Conservation (phyloP, 2,797 vertebrate species). For the Ctenopoma multispine region DNA sequence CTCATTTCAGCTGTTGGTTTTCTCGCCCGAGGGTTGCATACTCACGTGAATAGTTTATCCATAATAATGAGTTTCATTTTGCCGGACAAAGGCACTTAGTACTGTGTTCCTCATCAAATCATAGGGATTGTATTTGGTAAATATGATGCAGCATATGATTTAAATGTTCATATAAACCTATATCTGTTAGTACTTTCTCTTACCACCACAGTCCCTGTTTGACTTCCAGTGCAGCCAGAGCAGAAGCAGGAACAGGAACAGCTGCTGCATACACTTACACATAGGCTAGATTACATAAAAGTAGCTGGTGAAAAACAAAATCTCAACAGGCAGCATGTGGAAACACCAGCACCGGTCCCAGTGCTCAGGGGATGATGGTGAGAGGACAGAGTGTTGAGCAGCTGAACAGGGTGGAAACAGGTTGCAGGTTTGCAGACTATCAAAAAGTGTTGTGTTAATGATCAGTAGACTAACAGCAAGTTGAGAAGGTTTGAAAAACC, state of each 20-base stretch:
- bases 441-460: constrained; percentile 16
- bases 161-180: constrained; percentile 3
- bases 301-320: constrained; percentile 80
- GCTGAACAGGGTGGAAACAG: constrained; percentile 36
- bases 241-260: constrained; percentile 58
- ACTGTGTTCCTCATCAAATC: constrained; percentile 8
- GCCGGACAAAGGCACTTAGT: constrained; percentile 1
- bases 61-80: constrained; percentile 19
- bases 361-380: constrained; percentile 11
- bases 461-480: constrained; percentile 12
- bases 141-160: constrained; percentile 4
- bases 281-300: constrained; percentile 76
- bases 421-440: constrained; percentile 31
- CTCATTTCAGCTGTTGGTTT: constrained; percentile 14
- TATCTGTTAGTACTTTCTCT: constrained; percentile 6
- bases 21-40: constrained; percentile 13
- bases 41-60: constrained; percentile 15
- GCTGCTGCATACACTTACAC: constrained; percentile 78
- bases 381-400: constrained; percentile 33
- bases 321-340: constrained; percentile 86
- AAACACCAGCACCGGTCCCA: constrained; percentile 61
- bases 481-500: not conserved
- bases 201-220: constrained; percentile 33
- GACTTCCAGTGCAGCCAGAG: constrained; percentile 41
- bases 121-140: not conserved